A percentile compares a stretch with the other conserved stretches of the same genome.
Conservation (phyloP, 2,888 invertebrate genomes). For the Macrophya alboannulata region DNA sequence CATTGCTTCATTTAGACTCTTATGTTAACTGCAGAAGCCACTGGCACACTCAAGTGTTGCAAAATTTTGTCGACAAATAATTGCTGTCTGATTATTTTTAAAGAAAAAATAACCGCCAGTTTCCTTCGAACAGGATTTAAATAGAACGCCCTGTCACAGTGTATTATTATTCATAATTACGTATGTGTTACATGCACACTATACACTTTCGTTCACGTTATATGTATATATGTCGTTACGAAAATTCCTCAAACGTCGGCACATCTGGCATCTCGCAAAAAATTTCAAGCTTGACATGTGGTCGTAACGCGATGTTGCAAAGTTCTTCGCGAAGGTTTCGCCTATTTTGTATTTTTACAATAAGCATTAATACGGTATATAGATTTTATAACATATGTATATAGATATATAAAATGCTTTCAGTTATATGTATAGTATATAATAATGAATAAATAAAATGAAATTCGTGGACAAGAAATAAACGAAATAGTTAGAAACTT, state of each 20-base stretch:
- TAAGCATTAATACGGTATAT: background rate
- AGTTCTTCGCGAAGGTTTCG: background rate
- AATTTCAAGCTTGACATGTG: constrained; percentile 11
- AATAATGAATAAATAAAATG: background rate
- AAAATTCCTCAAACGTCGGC: constrained; percentile 1
- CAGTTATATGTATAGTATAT: background rate
- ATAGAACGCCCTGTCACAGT: background rate
- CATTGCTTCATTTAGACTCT: too few species aligned
- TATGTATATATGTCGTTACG: background rate
- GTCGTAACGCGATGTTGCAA: constrained; percentile 16
- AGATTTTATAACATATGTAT: background rate
- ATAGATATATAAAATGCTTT: background rate
- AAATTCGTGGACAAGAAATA: background rate
- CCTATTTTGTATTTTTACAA: background rate
- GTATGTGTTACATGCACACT: background rate
- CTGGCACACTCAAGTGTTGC: background rate
- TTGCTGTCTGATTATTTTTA: background rate
- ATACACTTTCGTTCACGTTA: background rate
- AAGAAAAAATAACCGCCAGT: background rate
- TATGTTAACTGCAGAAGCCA: too few species aligned
- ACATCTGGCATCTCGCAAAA: background rate
- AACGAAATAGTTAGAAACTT: constrained; percentile 18
- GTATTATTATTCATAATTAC: constrained; percentile 5
- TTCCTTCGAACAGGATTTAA: background rate
- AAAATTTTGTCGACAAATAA: background rate